These are phyloP conservation scores for Toxostoma redivivum DNA, from an alignment of 2,113 vertebrate genomes.

Conservation along the genomic window DNA sequence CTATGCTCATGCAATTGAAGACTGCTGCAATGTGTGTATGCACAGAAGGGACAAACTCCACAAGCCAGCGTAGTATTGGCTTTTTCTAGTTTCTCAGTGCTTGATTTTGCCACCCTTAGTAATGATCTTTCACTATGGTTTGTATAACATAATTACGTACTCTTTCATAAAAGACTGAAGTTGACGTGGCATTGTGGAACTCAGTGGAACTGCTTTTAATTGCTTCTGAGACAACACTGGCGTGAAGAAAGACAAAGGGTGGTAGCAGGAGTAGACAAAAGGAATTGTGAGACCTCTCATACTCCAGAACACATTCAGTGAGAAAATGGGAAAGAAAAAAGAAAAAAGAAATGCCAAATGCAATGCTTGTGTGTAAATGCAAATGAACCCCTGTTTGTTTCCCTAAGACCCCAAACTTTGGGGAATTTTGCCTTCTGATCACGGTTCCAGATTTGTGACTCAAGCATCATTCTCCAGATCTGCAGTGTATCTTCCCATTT, in stretches of 20 bases:
- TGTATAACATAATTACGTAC: rapidly evolving
- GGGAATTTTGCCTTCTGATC: conserved; percentile 39
- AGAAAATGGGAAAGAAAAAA: neutral
- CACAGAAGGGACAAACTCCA: neutral
- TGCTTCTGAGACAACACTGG: neutral
- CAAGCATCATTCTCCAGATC: conserved; percentile 35
- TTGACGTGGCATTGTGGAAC: neutral
- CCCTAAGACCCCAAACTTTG: neutral
- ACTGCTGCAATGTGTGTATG: neutral
- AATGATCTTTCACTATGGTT: neutral
- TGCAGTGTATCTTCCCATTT: conserved; percentile 56
- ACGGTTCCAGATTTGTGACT: conserved; percentile 38
- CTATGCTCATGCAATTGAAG: conserved; percentile 15
- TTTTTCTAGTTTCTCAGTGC: neutral
- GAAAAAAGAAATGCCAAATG: neutral
- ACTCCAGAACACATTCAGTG: neutral
- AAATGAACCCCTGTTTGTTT: neutral
- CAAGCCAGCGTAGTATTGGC: neutral
- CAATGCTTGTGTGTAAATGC: neutral
- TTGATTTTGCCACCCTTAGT: neutral
- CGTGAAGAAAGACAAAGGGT: neutral
- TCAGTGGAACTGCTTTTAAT: neutral
- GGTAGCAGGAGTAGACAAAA: neutral
- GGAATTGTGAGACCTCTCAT: neutral
- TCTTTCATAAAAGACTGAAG: neutral